Evolutionary conservation across 2,113 vertebrate genomes (phyloP), one percentile per base, ranked within the genome.

Genomic region (Ptilonorhynchus violaceus): DNA sequence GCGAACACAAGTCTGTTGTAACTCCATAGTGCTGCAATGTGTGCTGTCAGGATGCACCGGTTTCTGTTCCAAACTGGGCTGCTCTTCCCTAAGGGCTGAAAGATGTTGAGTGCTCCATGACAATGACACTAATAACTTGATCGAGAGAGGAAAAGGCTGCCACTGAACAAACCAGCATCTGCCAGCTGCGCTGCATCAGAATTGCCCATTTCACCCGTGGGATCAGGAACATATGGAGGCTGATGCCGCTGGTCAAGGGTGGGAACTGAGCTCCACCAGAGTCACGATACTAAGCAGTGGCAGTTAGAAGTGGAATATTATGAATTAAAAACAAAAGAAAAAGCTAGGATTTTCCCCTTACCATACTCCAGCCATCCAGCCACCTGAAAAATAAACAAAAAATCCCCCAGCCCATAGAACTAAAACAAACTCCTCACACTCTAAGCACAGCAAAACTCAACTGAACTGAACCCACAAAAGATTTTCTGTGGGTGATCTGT

Each of bases 31-130:
- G 47, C 63, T 85, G 30, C 68, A 77, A 1, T 17, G 11, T 46
- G 46, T 42, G 49, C 85, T 88, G 93, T 73, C 85, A 94, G 93
- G 70, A 82, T 49, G 79, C 52, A 78, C 89, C 18, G 15, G 69
- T 79, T 93, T 92, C 87, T 64, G 53, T 89, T 95, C 87, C 78
- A 96, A 92, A 85, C 53, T 11, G 20, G 69, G 52, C 80, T 91
- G 60, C 47, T 52, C 91, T 68, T 86, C 96, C 95, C 88, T 74
- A 37, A 80, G 93, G 95, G 89, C 84, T 78, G 13, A 89, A 87
- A 85, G 83, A 77, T 41, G 66, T 14, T 33, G 62, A 89, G 46
- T 24, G 79, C 72, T 83, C 89, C 39, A 66, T 35, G 63, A 89
- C 87, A 88, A 55, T 53, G 56, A 94, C 85, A 68, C 81, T 68